Percentiles rank a stretch among this genome's conserved stretches.
These are phyloP conservation scores for Lutjanus campechanus DNA, from an alignment of 2,797 vertebrate genomes.

Conservation along the genomic window DNA sequence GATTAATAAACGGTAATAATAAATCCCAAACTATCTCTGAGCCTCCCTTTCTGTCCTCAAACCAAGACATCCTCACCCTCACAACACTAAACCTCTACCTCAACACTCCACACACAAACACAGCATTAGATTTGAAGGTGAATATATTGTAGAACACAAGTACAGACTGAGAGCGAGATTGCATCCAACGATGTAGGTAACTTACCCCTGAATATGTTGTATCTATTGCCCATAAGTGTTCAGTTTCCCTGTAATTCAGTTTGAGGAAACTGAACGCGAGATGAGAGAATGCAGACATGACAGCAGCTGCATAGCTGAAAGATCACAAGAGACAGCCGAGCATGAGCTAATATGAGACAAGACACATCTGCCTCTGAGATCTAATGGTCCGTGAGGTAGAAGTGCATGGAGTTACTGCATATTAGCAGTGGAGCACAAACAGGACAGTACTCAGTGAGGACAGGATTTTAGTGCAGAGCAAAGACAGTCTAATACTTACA, in stretches of 20 bases:
- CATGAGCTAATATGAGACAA: slow-evolving; percentile 48
- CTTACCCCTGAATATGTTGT: neutral
- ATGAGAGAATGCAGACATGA: slow-evolving; percentile 51
- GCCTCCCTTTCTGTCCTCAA: neutral
- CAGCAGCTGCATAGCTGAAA: slow-evolving; percentile 56
- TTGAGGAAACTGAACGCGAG: slow-evolving; percentile 47
- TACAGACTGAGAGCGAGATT: slow-evolving; percentile 16
- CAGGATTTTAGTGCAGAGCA: slow-evolving; percentile 3
- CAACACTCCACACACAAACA: slow-evolving; percentile 7
- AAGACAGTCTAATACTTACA: neutral
- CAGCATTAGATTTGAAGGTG: neutral
- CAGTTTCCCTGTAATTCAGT: slow-evolving; percentile 63
- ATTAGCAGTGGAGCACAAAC: slow-evolving; percentile 11
- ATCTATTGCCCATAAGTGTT: slow-evolving; percentile 28
- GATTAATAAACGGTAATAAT: neutral
- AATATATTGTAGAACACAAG: neutral
- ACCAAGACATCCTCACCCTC: neutral
- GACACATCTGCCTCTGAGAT: slow-evolving; percentile 62
- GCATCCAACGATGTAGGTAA: neutral
- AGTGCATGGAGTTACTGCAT: slow-evolving; percentile 9
- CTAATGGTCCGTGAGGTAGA: slow-evolving; percentile 32
- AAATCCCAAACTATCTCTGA: no score
- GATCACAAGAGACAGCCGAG: slow-evolving; percentile 66
- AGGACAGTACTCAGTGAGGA: neutral
- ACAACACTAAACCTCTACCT: slow-evolving; percentile 1